Percentiles rank a stretch among this genome's conserved stretches.
Evolutionary conservation across 1,140 invertebrate species (phyloP).

Genomic region (Philotrypesis tridentata): DNA sequence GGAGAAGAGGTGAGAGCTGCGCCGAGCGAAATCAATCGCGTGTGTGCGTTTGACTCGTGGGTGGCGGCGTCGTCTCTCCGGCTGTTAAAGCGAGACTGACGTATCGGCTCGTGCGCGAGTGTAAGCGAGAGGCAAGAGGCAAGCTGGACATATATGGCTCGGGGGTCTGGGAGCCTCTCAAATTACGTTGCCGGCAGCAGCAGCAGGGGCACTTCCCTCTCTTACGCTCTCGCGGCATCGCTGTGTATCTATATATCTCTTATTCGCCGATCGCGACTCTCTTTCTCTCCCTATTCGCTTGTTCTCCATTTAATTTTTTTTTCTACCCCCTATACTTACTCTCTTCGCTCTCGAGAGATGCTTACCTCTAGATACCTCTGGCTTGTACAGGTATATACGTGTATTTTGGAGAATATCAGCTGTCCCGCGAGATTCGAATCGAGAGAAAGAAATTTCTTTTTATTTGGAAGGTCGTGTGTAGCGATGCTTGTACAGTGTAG

Average conservation of each 20-base stretch:
- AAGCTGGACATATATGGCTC: slow-evolving; percentile 73
- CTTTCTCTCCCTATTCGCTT: slow-evolving; percentile 26
- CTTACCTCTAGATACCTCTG: too few relatives aligned
- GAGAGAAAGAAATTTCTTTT: not conserved
- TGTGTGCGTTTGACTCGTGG: slow-evolving; percentile 8
- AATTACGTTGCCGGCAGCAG: slow-evolving; percentile 64
- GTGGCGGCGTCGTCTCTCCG: slow-evolving; percentile 16
- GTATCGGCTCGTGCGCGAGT: slow-evolving; percentile 31
- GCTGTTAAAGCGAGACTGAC: slow-evolving; percentile 27
- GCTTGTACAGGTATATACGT: too few relatives aligned
- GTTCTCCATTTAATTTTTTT: not conserved
- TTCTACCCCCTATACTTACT: not conserved
- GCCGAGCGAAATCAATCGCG: not conserved
- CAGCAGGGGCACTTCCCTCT: slow-evolving; percentile 29
- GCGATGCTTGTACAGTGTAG: too few relatives aligned
- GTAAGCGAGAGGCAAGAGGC: slow-evolving; percentile 59
- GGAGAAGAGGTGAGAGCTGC: not conserved
- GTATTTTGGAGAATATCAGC: not conserved
- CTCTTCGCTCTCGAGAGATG: not conserved
- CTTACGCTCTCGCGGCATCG: too few relatives aligned
- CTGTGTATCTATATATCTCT: not conserved
- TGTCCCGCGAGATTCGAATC: not conserved
- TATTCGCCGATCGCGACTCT: not conserved
- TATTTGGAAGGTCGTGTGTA: too few relatives aligned
- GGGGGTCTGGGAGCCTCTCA: slow-evolving; percentile 70